Evolutionary conservation across 2,888 invertebrate genomes (phyloP).

Genomic region (Andrena bucephala): DNA sequence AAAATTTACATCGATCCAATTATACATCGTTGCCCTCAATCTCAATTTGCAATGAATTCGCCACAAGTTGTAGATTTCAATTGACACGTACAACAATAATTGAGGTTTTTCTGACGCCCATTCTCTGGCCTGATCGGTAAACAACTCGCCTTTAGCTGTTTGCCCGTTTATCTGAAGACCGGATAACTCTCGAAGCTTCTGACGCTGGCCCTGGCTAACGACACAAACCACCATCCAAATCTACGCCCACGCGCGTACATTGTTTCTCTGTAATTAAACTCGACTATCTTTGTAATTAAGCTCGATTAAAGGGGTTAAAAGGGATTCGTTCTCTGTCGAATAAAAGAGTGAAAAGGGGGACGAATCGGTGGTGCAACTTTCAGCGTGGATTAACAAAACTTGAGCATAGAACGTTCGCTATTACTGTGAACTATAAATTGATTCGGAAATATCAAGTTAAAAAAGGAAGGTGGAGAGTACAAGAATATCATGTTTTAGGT

Average conservation of each 20-base stretch:
- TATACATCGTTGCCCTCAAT: neutral
- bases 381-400: neutral
- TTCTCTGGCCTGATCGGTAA: constrained; percentile 41
- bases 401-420: neutral
- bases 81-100: neutral
- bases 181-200: constrained; percentile 52
- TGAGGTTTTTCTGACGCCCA: neutral
- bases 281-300: constrained; percentile 23
- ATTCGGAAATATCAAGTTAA: neutral
- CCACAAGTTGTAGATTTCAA: neutral
- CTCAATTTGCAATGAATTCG: neutral
- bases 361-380: neutral
- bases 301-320: constrained; percentile 13
- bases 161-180: constrained; percentile 61
- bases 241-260: neutral
- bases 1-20: neutral
- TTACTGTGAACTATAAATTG: neutral
- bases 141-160: constrained; percentile 63
- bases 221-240: constrained; percentile 54
- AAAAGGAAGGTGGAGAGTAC: too few relatives aligned
- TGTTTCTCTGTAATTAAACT: constrained; percentile 38
- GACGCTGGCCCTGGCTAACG: constrained; percentile 47
- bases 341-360: neutral
- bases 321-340: neutral
- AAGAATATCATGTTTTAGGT: too few relatives aligned